A percentile compares a stretch with the other conserved stretches of the same genome.
phyloP scores from a whole-genome alignment of 2,888 invertebrate species.

The Willowsia nigromaculata region DNA sequence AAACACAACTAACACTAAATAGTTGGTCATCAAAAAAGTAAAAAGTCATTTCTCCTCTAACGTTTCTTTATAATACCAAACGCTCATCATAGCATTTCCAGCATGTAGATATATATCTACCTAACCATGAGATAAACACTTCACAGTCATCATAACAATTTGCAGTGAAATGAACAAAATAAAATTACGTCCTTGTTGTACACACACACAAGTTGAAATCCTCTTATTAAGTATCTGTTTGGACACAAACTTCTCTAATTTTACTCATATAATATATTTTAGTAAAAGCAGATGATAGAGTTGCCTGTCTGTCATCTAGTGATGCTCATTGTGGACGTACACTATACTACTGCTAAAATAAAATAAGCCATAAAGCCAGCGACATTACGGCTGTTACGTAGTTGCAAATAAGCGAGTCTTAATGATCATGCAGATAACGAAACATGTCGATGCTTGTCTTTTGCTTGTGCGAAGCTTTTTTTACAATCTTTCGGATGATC shows the following conservation, averaged over 20 bases:
- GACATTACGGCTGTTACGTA: not conserved
- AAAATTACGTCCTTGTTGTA: slow-evolving; percentile 36
- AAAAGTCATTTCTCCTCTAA: slow-evolving; percentile 35
- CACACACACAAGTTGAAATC: not conserved
- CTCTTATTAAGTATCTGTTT: slow-evolving; percentile 43
- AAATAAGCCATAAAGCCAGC: not conserved
- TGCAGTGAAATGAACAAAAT: slow-evolving; percentile 55
- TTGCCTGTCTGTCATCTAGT: slow-evolving; percentile 2
- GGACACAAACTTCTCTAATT: not conserved
- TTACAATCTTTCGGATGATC: slow-evolving; percentile 23
- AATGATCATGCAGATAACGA: not conserved
- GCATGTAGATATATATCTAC: too few relatives aligned
- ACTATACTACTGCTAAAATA: not conserved
- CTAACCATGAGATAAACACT: slow-evolving; percentile 36
- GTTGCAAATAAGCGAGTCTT: not conserved
- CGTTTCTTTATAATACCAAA: not conserved
- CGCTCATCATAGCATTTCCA: not conserved
- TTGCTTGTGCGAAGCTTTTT: slow-evolving; percentile 17
- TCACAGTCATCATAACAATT: slow-evolving; percentile 55
- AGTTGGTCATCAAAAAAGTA: slow-evolving; percentile 42
- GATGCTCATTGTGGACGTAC: not conserved
- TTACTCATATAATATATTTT: not conserved
- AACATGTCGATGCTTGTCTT: not conserved
- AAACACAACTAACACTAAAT: slow-evolving; percentile 47
- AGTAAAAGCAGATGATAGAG: slow-evolving; percentile 5